A percentile compares a stretch with the other conserved stretches of the same genome.
Conservation (phyloP, 1,140 invertebrate species). For the Drosophila pectinifera region DNA sequence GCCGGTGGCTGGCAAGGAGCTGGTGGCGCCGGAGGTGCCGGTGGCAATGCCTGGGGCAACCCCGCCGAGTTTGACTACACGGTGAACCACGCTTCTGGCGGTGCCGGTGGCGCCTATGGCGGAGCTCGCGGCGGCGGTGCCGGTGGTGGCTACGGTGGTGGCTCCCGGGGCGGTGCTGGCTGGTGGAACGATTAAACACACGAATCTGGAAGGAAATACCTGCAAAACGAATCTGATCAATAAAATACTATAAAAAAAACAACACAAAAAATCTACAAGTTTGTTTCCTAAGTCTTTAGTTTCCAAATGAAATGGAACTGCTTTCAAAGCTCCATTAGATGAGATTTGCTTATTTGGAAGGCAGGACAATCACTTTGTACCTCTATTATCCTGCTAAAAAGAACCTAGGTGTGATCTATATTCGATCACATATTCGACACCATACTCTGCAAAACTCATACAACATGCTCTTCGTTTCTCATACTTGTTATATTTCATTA, state of each 20-base stretch:
- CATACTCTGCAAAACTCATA: too few relatives aligned
- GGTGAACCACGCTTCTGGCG: slow-evolving; percentile 48
- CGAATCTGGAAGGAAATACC: not conserved
- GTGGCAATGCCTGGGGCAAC: slow-evolving; percentile 65
- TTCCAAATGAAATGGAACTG: not conserved
- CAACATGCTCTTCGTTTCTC: too few relatives aligned
- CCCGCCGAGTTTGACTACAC: slow-evolving; percentile 72
- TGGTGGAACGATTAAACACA: slow-evolving; percentile 70
- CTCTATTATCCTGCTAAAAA: too few relatives aligned
- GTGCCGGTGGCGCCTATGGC: slow-evolving; percentile 26
- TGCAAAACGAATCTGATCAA: slow-evolving; percentile 20
- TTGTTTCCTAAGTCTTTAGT: slow-evolving; percentile 1
- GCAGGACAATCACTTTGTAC: too few relatives aligned
- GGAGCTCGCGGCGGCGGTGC: slow-evolving; percentile 23
- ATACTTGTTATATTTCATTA: too few relatives aligned
- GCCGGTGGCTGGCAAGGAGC: slow-evolving; percentile 57
- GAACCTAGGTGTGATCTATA: too few relatives aligned
- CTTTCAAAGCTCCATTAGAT: too few relatives aligned
- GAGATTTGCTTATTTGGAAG: too few relatives aligned
- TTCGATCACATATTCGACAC: too few relatives aligned
- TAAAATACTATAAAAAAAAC: not conserved
- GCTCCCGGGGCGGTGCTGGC: slow-evolving; percentile 61
- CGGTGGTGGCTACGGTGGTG: slow-evolving; percentile 41
- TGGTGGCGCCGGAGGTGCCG: slow-evolving; percentile 46
- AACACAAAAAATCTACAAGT: not conserved